A percentile compares a stretch with the other conserved stretches of the same genome.
phyloP scores from a whole-genome alignment of 2,888 invertebrate species.

The Hipparchia sbordonii region DNA sequence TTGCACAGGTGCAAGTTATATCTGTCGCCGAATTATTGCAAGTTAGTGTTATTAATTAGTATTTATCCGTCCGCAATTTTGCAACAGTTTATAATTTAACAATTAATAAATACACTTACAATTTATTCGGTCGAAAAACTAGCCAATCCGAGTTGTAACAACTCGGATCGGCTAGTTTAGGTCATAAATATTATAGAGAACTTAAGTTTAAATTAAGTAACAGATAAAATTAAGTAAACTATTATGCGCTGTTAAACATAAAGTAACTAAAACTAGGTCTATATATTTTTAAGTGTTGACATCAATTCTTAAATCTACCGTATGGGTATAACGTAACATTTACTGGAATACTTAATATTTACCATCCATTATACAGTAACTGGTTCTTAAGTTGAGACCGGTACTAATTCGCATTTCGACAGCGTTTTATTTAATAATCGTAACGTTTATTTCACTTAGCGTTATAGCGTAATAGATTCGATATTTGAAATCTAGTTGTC shows the following conservation, averaged over 20 bases:
- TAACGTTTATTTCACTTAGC: too few relatives aligned
- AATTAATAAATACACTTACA: not conserved
- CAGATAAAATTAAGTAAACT: not conserved
- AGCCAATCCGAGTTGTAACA: not conserved
- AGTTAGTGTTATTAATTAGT: too few relatives aligned
- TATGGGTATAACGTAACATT: conserved; percentile 22
- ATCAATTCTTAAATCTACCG: conserved; percentile 16
- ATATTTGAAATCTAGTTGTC: too few relatives aligned
- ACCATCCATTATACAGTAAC: conserved; percentile 50
- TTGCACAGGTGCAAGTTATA: too few relatives aligned
- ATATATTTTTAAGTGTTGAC: conserved; percentile 10
- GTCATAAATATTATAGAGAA: not conserved
- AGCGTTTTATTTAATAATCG: too few relatives aligned
- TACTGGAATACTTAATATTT: conserved; percentile 60
- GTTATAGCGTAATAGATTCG: too few relatives aligned
- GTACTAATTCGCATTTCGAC: too few relatives aligned
- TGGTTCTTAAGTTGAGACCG: too few relatives aligned
- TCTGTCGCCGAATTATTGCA: too few relatives aligned
- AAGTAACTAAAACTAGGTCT: conserved; percentile 1
- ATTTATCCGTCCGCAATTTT: too few relatives aligned
- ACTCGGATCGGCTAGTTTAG: not conserved
- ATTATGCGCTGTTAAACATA: not conserved
- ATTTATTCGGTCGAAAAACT: not conserved
- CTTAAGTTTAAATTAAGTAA: conserved; percentile 1
- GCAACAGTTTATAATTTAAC: not conserved